Conservation (phyloP, 2,888 invertebrate species). For the Lacanobia oleracea region DNA sequence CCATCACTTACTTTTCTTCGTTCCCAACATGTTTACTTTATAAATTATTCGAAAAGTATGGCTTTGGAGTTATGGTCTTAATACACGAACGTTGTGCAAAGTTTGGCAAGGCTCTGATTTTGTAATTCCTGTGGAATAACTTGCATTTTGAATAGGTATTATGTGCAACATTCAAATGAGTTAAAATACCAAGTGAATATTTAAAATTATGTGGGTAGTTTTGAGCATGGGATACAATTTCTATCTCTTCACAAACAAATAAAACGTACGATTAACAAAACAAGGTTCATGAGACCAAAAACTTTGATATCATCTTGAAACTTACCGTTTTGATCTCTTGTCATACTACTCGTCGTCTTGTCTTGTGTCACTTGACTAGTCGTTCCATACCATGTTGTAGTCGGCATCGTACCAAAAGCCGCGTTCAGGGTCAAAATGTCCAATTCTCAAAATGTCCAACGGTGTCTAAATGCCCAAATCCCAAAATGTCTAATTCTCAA, state of each 20-base stretch:
- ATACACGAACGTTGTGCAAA: conserved; percentile 22
- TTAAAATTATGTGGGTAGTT: no score
- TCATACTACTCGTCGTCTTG: no score
- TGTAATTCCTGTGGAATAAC: background rate
- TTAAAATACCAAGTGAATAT: background rate
- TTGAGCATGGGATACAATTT: no score
- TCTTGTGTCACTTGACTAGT: background rate
- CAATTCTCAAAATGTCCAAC: no score
- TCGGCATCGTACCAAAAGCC: background rate
- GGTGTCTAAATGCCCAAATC: no score
- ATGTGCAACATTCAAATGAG: background rate
- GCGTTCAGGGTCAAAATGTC: no score
- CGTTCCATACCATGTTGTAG: background rate
- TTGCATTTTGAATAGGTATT: background rate
- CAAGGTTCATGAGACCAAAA: background rate
- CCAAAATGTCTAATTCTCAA: no score
- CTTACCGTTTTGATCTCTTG: background rate
- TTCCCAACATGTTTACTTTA: conserved; percentile 37
- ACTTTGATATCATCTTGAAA: background rate
- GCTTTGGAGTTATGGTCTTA: conserved; percentile 15
- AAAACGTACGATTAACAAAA: background rate
- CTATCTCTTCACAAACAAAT: background rate
- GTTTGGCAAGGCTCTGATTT: conserved; percentile 9
- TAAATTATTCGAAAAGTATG: conserved; percentile 33
- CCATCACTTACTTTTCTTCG: conserved; percentile 42